Evolutionary conservation across 2,888 invertebrate genomes (phyloP).

Genomic region (Tipula confusa): DNA sequence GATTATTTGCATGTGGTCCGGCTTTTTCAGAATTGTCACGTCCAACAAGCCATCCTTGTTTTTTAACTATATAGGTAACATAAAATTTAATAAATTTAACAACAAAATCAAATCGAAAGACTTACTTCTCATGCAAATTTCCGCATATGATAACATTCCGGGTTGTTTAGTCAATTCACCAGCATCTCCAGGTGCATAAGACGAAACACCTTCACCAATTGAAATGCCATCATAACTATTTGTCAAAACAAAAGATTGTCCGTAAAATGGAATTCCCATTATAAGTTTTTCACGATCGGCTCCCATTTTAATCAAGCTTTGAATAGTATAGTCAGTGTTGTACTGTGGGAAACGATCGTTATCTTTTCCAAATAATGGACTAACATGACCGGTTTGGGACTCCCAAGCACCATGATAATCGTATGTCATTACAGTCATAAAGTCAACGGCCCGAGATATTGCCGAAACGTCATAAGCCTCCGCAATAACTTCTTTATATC

Average conservation of each 20-base stretch:
- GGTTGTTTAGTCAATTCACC: conserved; percentile 81
- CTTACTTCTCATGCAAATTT: conserved; percentile 63
- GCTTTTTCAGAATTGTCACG: conserved; percentile 57
- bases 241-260: conserved; percentile 73
- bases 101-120: background rate
- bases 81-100: conserved; percentile 31
- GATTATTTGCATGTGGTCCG: conserved; percentile 68
- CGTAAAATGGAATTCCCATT: conserved; percentile 83
- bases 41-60: conserved; percentile 64
- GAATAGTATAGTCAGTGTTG: conserved; percentile 76
- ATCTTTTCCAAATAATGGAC: conserved; percentile 64
- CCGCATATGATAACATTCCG: conserved; percentile 83
- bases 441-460: conserved; percentile 67
- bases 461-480: conserved; percentile 74
- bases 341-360: conserved; percentile 71
- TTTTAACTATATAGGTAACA: conserved; percentile 53
- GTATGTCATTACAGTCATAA: conserved; percentile 80
- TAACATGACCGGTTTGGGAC: conserved; percentile 70
- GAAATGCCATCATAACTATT: conserved; percentile 42
- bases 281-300: conserved; percentile 71
- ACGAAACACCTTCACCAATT: conserved; percentile 57
- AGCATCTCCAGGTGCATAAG: conserved; percentile 70
- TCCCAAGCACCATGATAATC: conserved; percentile 93
- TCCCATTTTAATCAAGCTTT: conserved; percentile 67
- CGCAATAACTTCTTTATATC: conserved; percentile 86